These are phyloP conservation scores for Ariolimax columbianus DNA, from an alignment of 2,888 invertebrate species.

Conservation along the genomic window DNA sequence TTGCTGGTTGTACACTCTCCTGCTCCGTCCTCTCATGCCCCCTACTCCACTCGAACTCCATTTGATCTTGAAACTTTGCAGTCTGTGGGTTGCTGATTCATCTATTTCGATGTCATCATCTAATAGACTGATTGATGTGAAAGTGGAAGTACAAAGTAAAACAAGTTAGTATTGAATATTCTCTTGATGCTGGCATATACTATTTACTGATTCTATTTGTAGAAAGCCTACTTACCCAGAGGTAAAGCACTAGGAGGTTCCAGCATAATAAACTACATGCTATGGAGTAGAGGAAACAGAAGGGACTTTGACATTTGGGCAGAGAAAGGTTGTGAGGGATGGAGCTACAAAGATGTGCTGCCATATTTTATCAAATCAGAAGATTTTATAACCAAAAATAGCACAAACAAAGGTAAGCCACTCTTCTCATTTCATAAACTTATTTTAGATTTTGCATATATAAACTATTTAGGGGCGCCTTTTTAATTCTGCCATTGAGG, in stretches of 20 bases:
- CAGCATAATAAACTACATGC: conserved; percentile 91
- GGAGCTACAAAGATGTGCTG: conserved; percentile 90
- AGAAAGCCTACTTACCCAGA: conserved; percentile 85
- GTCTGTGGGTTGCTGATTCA: no score
- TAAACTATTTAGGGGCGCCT: no score
- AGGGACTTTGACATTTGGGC: conserved; percentile 94
- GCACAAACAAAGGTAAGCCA: conserved; percentile 11
- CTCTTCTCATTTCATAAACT: no score
- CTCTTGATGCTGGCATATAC: neutral
- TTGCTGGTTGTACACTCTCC: no score
- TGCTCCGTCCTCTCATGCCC: no score
- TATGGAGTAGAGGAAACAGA: conserved; percentile 90
- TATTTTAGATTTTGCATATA: no score
- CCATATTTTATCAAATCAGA: conserved; percentile 81
- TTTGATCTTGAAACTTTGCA: no score
- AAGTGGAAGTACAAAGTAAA: no score
- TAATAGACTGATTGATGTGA: no score
- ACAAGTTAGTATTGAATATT: neutral
- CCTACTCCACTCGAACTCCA: no score
- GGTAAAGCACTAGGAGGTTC: conserved; percentile 94
- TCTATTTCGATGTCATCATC: no score
- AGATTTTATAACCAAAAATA: conserved; percentile 58
- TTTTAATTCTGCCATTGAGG: no score
- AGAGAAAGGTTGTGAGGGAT: conserved; percentile 89
- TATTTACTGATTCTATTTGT: neutral